phyloP scores from a whole-genome alignment of 2,888 invertebrate species.

The Acleris cristana region DNA sequence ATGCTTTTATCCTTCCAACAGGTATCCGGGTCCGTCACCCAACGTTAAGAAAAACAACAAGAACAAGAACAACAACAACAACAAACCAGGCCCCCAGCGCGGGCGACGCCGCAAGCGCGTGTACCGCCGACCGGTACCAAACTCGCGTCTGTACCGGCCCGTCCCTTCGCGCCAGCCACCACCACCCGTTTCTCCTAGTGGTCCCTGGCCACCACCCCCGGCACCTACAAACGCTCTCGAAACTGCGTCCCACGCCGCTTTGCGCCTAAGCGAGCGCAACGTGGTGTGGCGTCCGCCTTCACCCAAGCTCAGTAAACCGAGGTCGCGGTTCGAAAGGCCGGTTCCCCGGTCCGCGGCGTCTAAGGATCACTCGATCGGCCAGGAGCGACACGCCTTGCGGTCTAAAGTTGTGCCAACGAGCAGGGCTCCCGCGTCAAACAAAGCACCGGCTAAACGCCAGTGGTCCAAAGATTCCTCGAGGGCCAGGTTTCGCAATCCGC shows the following conservation, averaged over 20 bases:
- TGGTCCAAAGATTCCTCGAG: neutral
- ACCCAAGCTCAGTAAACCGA: conserved; percentile 11
- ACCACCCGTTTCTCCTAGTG: conserved; percentile 48
- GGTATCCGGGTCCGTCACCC: conserved; percentile 53
- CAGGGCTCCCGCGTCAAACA: neutral
- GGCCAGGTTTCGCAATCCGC: neutral
- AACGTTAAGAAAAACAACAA: too few species aligned
- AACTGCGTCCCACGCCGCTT: conserved; percentile 49
- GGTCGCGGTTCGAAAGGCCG: conserved; percentile 30
- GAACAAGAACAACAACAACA: neutral
- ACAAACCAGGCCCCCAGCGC: conserved; percentile 39
- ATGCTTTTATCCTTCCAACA: conserved; percentile 28
- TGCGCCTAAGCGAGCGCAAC: conserved; percentile 41
- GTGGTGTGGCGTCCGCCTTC: conserved; percentile 6
- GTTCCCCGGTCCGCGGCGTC: too few species aligned
- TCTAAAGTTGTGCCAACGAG: neutral
- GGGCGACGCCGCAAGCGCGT: conserved; percentile 48
- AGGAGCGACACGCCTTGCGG: neutral
- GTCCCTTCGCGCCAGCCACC: conserved; percentile 51
- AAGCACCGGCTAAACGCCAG: neutral
- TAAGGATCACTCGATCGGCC: too few species aligned
- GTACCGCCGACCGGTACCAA: conserved; percentile 58
- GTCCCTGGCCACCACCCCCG: conserved; percentile 46
- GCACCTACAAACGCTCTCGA: conserved; percentile 50
- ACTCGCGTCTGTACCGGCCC: conserved; percentile 68